Conservation (phyloP, 2,113 vertebrate species). For the Rhinichthys klamathensis region DNA sequence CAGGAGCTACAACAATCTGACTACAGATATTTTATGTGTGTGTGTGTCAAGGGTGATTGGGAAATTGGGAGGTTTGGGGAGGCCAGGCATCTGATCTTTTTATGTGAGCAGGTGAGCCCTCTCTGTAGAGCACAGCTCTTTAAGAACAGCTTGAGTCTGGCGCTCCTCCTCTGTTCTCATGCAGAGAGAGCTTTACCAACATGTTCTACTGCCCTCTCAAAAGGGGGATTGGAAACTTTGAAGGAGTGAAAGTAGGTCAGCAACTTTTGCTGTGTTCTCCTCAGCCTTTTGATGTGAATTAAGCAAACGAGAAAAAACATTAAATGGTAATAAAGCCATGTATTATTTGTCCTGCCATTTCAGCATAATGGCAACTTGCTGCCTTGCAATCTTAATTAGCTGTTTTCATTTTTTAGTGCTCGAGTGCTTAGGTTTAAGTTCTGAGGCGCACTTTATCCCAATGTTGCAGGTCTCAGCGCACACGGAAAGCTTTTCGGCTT, state of each 20-base stretch:
- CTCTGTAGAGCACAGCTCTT: slow-evolving; percentile 22
- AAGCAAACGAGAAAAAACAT: slow-evolving; percentile 35
- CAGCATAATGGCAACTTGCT: not conserved
- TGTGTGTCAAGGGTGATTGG: slow-evolving; percentile 7
- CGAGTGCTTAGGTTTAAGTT: not conserved
- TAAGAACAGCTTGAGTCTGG: slow-evolving; percentile 37
- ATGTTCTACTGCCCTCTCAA: slow-evolving; percentile 44
- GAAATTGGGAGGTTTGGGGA: not conserved
- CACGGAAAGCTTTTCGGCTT: not conserved
- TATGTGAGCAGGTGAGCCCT: slow-evolving; percentile 27
- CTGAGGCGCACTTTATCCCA: slow-evolving; percentile 3
- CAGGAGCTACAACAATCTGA: not conserved
- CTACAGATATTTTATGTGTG: slow-evolving; percentile 12
- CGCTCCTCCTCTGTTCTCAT: slow-evolving; percentile 30
- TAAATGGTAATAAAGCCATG: slow-evolving; percentile 44
- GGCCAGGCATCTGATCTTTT: slow-evolving; percentile 31
- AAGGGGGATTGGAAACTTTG: slow-evolving; percentile 70
- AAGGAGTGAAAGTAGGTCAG: slow-evolving; percentile 72
- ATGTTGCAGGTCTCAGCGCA: not conserved
- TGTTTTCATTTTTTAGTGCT: not conserved
- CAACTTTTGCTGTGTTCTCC: slow-evolving; percentile 58
- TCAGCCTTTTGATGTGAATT: slow-evolving; percentile 38
- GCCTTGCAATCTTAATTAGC: not conserved
- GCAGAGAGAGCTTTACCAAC: slow-evolving; percentile 18
- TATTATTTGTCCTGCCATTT: slow-evolving; percentile 36